Conservation (phyloP, 2,113 vertebrate genomes). For the Jaculus jaculus region DNA sequence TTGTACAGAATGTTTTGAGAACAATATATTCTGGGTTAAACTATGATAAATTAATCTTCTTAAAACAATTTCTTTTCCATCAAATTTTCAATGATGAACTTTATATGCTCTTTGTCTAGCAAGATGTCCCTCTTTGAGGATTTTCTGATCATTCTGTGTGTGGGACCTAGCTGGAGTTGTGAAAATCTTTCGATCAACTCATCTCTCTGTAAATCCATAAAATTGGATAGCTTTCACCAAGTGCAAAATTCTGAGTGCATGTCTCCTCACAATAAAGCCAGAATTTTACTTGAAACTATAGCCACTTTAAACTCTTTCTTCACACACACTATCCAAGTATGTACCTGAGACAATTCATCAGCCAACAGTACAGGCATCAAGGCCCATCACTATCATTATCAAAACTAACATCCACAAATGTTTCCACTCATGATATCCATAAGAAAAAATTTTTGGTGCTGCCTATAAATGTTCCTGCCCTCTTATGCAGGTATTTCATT, state of each 20-base stretch:
- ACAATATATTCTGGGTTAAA: not conserved
- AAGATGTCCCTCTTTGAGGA: not conserved
- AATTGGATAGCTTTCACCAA: not conserved
- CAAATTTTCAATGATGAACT: not conserved
- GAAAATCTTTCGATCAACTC: not conserved
- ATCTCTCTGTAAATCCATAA: not conserved
- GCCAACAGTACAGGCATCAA: too few relatives aligned
- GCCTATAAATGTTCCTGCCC: not conserved
- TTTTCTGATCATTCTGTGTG: not conserved
- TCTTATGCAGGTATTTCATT: not conserved
- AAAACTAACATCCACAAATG: not conserved
- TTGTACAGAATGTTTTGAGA: not conserved
- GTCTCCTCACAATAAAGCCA: not conserved
- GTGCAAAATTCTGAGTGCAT: not conserved
- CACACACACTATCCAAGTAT: not conserved
- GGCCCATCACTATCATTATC: not conserved
- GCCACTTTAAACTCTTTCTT: not conserved
- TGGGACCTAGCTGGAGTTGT: not conserved
- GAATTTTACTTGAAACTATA: conserved; percentile 9
- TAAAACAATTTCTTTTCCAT: not conserved
- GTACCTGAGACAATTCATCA: not conserved
- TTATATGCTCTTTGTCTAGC: not conserved
- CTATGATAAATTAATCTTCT: not conserved
- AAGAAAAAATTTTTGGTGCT: not conserved
- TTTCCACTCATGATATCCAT: not conserved